Base-by-base conservation (phyloP, 2,797 vertebrate species). In the Atherinosoma microstoma region DNA sequence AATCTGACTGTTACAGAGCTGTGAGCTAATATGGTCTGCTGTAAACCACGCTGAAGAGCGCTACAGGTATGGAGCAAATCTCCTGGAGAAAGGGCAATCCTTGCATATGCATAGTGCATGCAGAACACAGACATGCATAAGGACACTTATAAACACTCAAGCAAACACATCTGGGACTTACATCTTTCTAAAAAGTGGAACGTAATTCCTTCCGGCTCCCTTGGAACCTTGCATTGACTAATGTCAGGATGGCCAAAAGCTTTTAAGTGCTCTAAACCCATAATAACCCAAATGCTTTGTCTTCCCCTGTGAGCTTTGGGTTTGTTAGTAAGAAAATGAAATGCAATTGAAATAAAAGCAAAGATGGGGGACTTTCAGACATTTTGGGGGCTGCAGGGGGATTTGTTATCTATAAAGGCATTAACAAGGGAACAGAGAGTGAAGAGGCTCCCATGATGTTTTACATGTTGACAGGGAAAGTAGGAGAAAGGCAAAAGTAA, bases 211-310 rank as follows among this genome's bases (percentile, higher is more conserved):
- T 73, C 66, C 45, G 68, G 80, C 75, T 85, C 89, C 85, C 83
- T 32, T 88, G 87, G 89, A 89, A 77, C 85, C 89, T 78, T 54
- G 70, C 78, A 70, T 75, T 62, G 76, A 68, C 67, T 68, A 53
- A 82, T 90, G 89, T 88, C 89, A 84, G 85, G 78, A 83, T n/a
- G 78, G 80, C 86, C 88, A 79, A 89, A 90, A 89, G 90, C 89
- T 89, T 91, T 93, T 89, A 92, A 92, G 90, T 89, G 89, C 91
- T 88, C 87, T 91, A 84, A 88, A 92, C 83, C 88, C 88, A 84
- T 91, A 82, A 87, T 86, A 91, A 87, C 86, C 82, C 76, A 82
- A 83, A 88, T 89, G 85, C 83, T 83, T 58, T 77, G 79, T 73
- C 80, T 82, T 74, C 84, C 88, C 86, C 61, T 75, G 76, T 89